Base-by-base conservation (phyloP, 35 echinoderm and acorn worm species). In the Diadema setosum region DNA sequence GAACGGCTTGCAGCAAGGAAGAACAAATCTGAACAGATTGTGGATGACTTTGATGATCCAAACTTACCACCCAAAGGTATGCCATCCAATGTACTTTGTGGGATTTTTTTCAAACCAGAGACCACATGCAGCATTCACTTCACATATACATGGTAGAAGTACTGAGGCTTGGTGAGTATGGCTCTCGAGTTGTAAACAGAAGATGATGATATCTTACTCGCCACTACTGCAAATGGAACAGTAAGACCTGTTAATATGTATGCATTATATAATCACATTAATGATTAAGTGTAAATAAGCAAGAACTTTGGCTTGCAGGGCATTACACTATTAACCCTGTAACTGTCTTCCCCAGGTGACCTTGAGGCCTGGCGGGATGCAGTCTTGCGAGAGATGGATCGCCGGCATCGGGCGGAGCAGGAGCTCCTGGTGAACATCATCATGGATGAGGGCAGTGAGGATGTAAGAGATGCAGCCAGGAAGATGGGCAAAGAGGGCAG, bases 401-500 rank as follows among this genome's bases (percentile, higher is more conserved):
- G 86, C 17, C 81, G 86, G 5, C 92, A 98, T 43, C 35, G 65
- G 31, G 33, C 74, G 33, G 92, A 98, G 82, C 65, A 81, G 15
- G 92, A 94, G 39, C 80, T 92, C 4, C 81, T 94, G 18, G 65
- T 98, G 35, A 92, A 36, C 45, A 92, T 98, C 49, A 37, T 98
- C 64, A 94, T 88, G 89, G 96, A 98, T 55, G 85, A 91, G 31
- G 96, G 96, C 0, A 98, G 89, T 52, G 92, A 94, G 7, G 96
- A 98, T 39, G 39, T 98, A 17, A 81, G 96, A 86, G 89, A 98
- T 58, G 95, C 96, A 49, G 96, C 93, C 74, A 86, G 46, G 31
- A 49, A 89, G 86, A 94, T 94, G 92, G 65, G 35, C 12, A 81
- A 89, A 45, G 86, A 94, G 34, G 89, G 85, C 14, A 84, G 86